Base-by-base conservation (phyloP, 2,888 invertebrate genomes). In the Hydroisotoma schaefferi region DNA sequence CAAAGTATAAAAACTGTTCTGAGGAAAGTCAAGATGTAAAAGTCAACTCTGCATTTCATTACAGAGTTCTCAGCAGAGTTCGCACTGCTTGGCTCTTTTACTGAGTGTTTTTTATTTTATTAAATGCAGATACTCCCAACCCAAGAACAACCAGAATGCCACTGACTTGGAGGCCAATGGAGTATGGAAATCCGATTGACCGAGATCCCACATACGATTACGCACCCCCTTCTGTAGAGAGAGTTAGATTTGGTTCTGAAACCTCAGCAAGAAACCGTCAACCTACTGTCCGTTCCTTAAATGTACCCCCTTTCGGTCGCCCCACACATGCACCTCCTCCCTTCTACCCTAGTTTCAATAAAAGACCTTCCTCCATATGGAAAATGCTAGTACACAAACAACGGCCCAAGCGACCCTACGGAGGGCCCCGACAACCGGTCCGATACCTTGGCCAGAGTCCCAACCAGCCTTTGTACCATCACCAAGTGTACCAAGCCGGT, bases 141-240 rank as follows among this genome's bases (percentile, higher is more conserved):
- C 40, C 40, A 40, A 5, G 20, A 25, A 25, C 22, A 6, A 25
- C 25, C 23, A 46, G 46, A 46, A 22, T 15, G 18, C 46, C 46
- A 4, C 18, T 25, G 20, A 60, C 55, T 29, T 71, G 70, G 70
- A 59, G 66, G 40, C 68, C 69, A 10, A 27, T 67, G 12, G 67
- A 64, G 44, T 67, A 62, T 46, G 69, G 69, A 20, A 66, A 58
- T 55, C 68, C 71, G 15, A 69, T 70, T 28, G 66, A 63, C 37
- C 47, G 69, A 20, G 70, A 72, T 47, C 72, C 72, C 2, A 70
- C 69, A 20, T 69, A 68, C 33, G 68, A 69, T 52, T 72, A 72
- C 55, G 70, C 70, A 23, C 72, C 72, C 27, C 70, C 72, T 28
- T 57, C 72, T 1, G 40, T 64, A 10, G 72, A 72, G 46, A 51